Evolutionary conservation across 1,140 invertebrate genomes (phyloP).

Genomic region (Euwallacea similis): DNA sequence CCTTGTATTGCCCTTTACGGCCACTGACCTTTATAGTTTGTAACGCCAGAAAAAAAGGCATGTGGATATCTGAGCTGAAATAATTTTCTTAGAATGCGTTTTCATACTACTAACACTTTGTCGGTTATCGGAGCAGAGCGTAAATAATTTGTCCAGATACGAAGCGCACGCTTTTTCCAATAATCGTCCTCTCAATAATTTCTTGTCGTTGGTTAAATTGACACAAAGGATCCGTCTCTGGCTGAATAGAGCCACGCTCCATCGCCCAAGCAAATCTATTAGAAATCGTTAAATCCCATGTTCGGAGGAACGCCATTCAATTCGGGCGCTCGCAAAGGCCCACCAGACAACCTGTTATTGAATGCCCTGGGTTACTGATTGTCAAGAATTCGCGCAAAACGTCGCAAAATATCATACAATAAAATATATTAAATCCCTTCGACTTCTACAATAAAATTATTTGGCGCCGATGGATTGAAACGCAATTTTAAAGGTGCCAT

Average conservation of each 20-base stretch:
- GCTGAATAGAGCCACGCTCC: conserved; percentile 38
- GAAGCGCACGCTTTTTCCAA: not conserved
- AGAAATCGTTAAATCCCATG: conserved; percentile 56
- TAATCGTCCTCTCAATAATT: conserved; percentile 1
- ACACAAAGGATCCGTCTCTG: conserved; percentile 32
- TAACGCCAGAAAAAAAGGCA: too few relatives aligned
- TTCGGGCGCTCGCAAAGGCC: conserved; percentile 40
- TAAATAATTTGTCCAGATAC: conserved; percentile 1
- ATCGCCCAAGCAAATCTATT: conserved; percentile 54
- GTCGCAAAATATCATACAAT: conserved; percentile 40
- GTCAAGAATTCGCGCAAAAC: conserved; percentile 36
- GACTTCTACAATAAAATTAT: conserved; percentile 30
- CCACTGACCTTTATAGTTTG: too few relatives aligned
- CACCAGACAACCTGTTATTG: conserved; percentile 50
- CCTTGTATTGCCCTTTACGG: too few relatives aligned
- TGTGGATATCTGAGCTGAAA: too few relatives aligned
- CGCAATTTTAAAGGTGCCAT: conserved; percentile 11
- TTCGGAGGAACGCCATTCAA: conserved; percentile 47
- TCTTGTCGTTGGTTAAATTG: conserved; percentile 27
- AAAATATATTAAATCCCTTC: conserved; percentile 37
- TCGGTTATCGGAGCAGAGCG: not conserved
- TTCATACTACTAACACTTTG: too few relatives aligned
- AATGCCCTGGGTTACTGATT: conserved; percentile 45
- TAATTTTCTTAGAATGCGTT: too few relatives aligned
- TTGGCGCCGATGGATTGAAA: conserved; percentile 25